Conservation (phyloP, 2,797 vertebrate genomes). For the Sebastes aleutianus region DNA sequence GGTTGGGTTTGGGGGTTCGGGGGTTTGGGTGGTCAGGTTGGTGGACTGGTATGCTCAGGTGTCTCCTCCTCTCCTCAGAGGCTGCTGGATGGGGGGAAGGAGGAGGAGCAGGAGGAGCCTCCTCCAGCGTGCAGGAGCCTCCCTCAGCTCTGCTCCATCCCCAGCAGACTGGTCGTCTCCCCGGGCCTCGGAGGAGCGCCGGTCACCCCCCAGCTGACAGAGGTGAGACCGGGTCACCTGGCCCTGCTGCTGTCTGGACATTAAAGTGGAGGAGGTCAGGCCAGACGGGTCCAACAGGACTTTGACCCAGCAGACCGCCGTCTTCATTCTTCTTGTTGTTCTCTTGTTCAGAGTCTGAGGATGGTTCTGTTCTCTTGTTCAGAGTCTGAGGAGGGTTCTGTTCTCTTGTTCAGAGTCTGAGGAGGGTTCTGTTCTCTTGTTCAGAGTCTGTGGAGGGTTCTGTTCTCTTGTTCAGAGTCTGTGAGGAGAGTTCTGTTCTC, state of each 20-base stretch:
- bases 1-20: no score
- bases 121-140: constrained; percentile 37
- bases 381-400: no score
- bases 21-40: no score
- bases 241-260: no score
- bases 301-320: not conserved
- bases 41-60: not conserved
- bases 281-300: no score
- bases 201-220: constrained; percentile 77
- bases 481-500: no score
- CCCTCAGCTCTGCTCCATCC: constrained; percentile 54
- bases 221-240: constrained; percentile 73
- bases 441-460: no score
- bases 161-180: constrained; percentile 67
- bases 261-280: no score
- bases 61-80: constrained; percentile 60
- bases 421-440: no score
- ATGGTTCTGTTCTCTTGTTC: no score
- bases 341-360: constrained; percentile 65
- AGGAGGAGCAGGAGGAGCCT: constrained; percentile 55
- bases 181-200: constrained; percentile 66
- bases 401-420: no score
- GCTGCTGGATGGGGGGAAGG: constrained; percentile 31
- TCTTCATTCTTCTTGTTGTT: not conserved
- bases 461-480: no score